phyloP scores from a whole-genome alignment of 2,888 invertebrate species.

The Gasteruption jaculator region DNA sequence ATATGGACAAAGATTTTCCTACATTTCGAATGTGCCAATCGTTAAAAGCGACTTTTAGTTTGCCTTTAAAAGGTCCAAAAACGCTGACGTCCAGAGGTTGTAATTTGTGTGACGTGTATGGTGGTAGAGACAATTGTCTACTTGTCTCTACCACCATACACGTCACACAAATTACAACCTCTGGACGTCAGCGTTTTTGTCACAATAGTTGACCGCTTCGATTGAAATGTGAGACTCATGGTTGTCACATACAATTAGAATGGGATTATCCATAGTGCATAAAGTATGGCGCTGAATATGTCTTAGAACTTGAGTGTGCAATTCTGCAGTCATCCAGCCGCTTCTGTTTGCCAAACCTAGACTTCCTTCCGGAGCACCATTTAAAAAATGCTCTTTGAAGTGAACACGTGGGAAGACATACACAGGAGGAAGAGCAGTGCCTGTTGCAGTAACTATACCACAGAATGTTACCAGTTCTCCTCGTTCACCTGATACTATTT shows the following conservation, averaged over 20 bases:
- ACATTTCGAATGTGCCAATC: constrained; percentile 31
- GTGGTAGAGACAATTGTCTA: constrained; percentile 33
- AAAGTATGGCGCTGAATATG: constrained; percentile 35
- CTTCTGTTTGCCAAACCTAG: constrained; percentile 33
- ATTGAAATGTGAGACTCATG: constrained; percentile 37
- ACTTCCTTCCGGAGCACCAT: constrained; percentile 39
- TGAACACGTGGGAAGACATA: constrained; percentile 42
- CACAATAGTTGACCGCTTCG: constrained; percentile 34
- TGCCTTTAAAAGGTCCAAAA: constrained; percentile 34
- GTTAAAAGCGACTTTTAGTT: constrained; percentile 34
- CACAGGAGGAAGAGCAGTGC: constrained; percentile 42
- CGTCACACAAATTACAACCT: too few relatives aligned
- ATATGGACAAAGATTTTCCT: constrained; percentile 36
- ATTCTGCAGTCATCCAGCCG: constrained; percentile 38
- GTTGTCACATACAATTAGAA: constrained; percentile 37
- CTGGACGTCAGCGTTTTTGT: constrained; percentile 41
- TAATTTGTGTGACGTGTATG: constrained; percentile 39
- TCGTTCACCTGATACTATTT: constrained; percentile 44
- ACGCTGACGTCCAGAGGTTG: constrained; percentile 42
- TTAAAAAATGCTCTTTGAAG: constrained; percentile 37
- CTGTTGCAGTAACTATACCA: constrained; percentile 39
- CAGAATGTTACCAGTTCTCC: constrained; percentile 40
- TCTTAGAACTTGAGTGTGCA: constrained; percentile 33
- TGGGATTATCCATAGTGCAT: constrained; percentile 28
- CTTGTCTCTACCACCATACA: constrained; percentile 40